phyloP scores from a whole-genome alignment of 2,797 vertebrate genomes.

The Danio jaintianensis region DNA sequence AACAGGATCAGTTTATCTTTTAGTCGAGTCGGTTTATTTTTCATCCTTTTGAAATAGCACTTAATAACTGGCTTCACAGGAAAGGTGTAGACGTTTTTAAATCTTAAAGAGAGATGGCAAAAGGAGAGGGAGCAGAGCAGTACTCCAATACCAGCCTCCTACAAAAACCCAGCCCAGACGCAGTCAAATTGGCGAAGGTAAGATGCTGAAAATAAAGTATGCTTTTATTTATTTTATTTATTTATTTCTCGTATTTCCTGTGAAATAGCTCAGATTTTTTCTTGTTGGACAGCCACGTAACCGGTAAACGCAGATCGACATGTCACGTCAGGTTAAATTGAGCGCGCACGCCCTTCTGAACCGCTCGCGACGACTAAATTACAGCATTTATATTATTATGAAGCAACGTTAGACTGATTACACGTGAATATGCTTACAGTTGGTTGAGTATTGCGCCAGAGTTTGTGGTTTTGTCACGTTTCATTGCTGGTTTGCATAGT shows the following conservation, averaged over 20 bases:
- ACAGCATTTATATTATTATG: fast-evolving
- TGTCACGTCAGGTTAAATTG: conserved; percentile 18
- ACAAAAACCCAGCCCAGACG: conserved; percentile 68
- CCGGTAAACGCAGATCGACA: background rate
- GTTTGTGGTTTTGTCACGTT: background rate
- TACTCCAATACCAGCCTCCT: conserved; percentile 77
- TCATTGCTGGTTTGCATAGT: background rate
- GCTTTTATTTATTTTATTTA: background rate
- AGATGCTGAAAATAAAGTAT: background rate
- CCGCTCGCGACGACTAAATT: background rate
- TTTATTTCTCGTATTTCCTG: background rate
- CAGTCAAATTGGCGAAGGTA: conserved; percentile 70
- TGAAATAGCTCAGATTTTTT: background rate
- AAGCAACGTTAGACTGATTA: background rate
- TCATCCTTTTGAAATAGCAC: background rate
- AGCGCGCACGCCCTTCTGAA: background rate
- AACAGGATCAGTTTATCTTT: background rate
- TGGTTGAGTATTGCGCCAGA: too few relatives aligned
- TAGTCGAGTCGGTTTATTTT: background rate
- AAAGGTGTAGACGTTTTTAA: conserved; percentile 6
- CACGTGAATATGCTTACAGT: too few relatives aligned
- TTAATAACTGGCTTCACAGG: background rate
- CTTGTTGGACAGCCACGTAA: background rate
- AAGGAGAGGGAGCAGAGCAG: conserved; percentile 80
- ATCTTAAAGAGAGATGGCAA: conserved; percentile 72